A percentile compares a stretch with the other conserved stretches of the same genome.
Conservation (phyloP, 2,888 invertebrate species). For the Sphaerophoria rueppellii region DNA sequence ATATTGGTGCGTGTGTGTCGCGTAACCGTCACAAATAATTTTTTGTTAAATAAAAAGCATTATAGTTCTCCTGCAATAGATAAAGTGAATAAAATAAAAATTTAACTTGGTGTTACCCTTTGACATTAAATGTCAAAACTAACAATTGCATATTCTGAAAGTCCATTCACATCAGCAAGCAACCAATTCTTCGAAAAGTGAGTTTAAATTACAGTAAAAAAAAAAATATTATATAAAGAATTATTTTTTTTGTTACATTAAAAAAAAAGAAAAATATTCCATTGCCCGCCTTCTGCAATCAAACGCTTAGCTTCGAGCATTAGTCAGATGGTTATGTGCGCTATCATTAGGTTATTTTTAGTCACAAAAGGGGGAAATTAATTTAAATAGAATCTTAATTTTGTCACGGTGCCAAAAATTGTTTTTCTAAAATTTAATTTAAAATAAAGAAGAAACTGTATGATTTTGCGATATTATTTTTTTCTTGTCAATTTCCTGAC, state of each 20-base stretch:
- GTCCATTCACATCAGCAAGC: constrained; percentile 56
- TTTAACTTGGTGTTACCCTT: constrained; percentile 28
- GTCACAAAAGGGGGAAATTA: constrained; percentile 56
- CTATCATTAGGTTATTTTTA: constrained; percentile 69
- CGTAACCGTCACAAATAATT: constrained; percentile 24
- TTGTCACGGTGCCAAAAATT: constrained; percentile 67
- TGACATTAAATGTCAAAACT: constrained; percentile 57
- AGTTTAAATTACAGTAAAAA: constrained; percentile 49
- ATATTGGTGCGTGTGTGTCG: constrained; percentile 21
- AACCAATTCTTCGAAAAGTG: constrained; percentile 57
- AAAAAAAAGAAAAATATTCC: neutral
- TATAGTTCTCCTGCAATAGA: constrained; percentile 22
- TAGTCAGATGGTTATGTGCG: constrained; percentile 68
- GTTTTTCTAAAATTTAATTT: constrained; percentile 22
- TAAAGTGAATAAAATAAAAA: constrained; percentile 18
- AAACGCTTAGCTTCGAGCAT: constrained; percentile 55
- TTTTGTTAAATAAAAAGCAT: constrained; percentile 8
- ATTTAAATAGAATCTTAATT: constrained; percentile 59
- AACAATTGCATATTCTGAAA: constrained; percentile 31
- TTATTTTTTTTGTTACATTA: constrained; percentile 5
- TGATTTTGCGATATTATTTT: constrained; percentile 20
- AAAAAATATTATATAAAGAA: constrained; percentile 60
- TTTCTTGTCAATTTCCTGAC: constrained; percentile 30
- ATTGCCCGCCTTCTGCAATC: constrained; percentile 49
- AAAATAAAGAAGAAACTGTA: constrained; percentile 13